A percentile compares a stretch with the other conserved stretches of the same genome.
phyloP scores from a whole-genome alignment of 2,797 vertebrate genomes.

The Thamnophis elegans region DNA sequence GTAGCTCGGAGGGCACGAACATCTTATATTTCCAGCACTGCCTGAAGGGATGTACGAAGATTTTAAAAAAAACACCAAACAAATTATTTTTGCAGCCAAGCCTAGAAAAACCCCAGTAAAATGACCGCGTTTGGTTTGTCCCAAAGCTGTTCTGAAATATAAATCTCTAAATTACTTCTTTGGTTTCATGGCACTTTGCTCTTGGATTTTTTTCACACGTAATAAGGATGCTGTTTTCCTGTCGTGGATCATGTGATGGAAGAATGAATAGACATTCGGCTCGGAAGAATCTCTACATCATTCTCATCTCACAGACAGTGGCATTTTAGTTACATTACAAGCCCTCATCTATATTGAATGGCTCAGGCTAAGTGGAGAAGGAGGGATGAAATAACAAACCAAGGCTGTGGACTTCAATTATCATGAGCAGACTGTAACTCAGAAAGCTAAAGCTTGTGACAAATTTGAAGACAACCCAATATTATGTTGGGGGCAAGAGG shows the following conservation, averaged over 20 bases:
- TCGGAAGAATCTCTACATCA: background rate
- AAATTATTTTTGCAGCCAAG: background rate
- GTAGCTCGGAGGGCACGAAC: background rate
- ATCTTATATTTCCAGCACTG: background rate
- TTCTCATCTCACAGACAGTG: background rate
- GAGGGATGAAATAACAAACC: conserved; percentile 38
- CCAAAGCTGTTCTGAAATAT: background rate
- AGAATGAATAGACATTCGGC: background rate
- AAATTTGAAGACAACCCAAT: background rate
- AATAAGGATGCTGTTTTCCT: background rate
- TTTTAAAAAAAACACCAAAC: background rate
- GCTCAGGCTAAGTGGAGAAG: background rate
- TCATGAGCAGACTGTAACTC: background rate
- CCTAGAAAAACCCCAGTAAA: background rate
- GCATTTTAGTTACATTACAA: conserved; percentile 3
- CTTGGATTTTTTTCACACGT: background rate
- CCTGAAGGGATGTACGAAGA: background rate
- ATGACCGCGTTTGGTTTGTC: background rate
- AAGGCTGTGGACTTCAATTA: background rate
- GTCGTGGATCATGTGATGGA: background rate
- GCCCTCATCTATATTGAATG: conserved; percentile 32
- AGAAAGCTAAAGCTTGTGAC: background rate
- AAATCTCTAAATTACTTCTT: background rate
- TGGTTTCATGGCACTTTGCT: background rate
- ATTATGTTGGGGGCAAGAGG: background rate